Conservation (phyloP, 2,113 vertebrate species). For the Sinocyclocheilus rhinocerous region DNA sequence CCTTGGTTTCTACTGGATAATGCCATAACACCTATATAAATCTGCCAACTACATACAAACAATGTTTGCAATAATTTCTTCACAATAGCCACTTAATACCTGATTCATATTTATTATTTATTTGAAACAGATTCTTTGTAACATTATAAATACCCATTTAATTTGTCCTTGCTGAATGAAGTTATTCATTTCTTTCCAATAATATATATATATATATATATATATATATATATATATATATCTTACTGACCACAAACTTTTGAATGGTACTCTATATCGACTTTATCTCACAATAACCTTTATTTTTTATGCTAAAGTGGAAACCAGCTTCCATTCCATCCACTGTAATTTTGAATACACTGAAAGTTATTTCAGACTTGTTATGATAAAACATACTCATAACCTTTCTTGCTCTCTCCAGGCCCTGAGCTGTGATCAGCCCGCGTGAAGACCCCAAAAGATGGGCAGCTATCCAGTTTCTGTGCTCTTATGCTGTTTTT, state of each 20-base stretch:
- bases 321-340: not conserved
- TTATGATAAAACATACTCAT: conserved; percentile 41
- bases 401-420: conserved; percentile 60
- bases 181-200: too few species aligned
- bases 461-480: conserved; percentile 75
- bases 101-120: too few species aligned
- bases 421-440: conserved; percentile 66
- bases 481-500: conserved; percentile 78
- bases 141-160: too few species aligned
- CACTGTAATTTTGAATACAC: not conserved
- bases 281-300: not conserved
- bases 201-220: too few species aligned
- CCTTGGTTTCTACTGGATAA: not conserved
- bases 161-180: too few species aligned
- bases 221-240: too few species aligned
- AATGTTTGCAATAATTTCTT: not conserved
- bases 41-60: not conserved
- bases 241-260: too few species aligned
- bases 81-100: not conserved
- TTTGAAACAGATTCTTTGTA: too few species aligned
- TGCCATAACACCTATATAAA: not conserved
- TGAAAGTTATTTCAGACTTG: not conserved
- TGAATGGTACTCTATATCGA: not conserved
- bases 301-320: not conserved
- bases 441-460: conserved; percentile 62